A percentile compares a stretch with the other conserved stretches of the same genome.
These are phyloP conservation scores for Chlamydotis undulata DNA, from an alignment of 2,113 vertebrate species.

Conservation along the genomic window DNA sequence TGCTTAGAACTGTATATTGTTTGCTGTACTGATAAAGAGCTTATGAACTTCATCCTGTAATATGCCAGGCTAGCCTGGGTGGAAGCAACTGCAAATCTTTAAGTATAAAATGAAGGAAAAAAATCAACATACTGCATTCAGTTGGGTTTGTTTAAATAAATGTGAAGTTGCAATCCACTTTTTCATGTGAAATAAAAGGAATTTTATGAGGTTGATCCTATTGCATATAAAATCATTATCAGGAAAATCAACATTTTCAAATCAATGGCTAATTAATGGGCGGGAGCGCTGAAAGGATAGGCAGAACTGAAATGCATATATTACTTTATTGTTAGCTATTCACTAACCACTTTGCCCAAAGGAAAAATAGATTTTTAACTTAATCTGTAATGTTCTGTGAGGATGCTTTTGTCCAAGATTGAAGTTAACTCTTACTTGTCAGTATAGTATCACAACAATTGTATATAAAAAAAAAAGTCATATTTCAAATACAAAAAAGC, in stretches of 20 bases:
- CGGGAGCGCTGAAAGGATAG: background rate
- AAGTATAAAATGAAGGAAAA: conserved; percentile 3
- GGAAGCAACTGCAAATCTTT: conserved; percentile 8
- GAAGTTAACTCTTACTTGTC: background rate
- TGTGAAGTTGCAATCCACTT: background rate
- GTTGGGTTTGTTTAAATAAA: conserved; percentile 17
- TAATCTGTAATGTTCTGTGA: background rate
- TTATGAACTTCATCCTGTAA: background rate
- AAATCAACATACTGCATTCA: background rate
- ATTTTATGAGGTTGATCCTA: conserved; percentile 22
- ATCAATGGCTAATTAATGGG: conserved; percentile 45
- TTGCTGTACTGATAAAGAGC: background rate
- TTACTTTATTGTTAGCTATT: conserved; percentile 16
- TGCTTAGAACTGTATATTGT: background rate
- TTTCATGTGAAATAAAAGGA: conserved; percentile 26
- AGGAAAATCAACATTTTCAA: background rate
- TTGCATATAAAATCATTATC: conserved; percentile 36
- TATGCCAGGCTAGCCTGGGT: background rate
- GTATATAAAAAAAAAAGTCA: background rate
- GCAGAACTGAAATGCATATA: background rate
- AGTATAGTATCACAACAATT: background rate
- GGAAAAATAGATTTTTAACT: conserved; percentile 35
- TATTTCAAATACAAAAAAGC: background rate
- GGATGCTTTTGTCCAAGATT: background rate
- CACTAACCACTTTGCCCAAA: background rate